phyloP scores from a whole-genome alignment of 2,797 vertebrate species.

The Leptoclinus maculatus region DNA sequence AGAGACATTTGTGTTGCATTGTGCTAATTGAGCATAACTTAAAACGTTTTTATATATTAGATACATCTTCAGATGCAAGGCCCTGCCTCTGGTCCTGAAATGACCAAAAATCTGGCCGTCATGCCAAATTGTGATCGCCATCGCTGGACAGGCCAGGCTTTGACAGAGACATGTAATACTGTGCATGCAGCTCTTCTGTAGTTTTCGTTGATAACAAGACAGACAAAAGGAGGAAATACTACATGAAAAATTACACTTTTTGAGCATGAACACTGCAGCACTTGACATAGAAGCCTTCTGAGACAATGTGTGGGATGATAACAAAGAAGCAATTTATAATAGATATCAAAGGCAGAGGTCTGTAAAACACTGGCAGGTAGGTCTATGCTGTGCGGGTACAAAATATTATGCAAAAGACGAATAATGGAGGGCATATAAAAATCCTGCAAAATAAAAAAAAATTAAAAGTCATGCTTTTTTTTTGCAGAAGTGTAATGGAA shows the following conservation, averaged over 20 bases:
- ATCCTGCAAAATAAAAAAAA: constrained; percentile 66
- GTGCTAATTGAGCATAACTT: constrained; percentile 2
- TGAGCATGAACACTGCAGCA: constrained; percentile 74
- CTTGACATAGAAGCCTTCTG: constrained; percentile 77
- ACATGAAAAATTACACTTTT: constrained; percentile 72
- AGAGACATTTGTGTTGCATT: background rate
- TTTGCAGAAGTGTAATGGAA: constrained; percentile 83
- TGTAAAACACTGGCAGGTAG: constrained; percentile 73
- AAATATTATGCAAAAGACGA: constrained; percentile 75
- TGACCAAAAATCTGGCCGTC: constrained; percentile 6
- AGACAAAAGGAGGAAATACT: constrained; percentile 66
- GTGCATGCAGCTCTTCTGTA: constrained; percentile 65
- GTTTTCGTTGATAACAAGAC: constrained; percentile 56
- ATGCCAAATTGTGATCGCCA: background rate
- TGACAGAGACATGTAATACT: constrained; percentile 53
- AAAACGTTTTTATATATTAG: background rate
- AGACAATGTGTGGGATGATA: constrained; percentile 83
- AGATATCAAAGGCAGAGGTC: constrained; percentile 65
- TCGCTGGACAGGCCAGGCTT: constrained; percentile 36
- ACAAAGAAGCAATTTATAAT: constrained; percentile 73
- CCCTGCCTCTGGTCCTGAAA: constrained; percentile 19
- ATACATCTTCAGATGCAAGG: constrained; percentile 13
- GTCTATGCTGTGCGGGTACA: constrained; percentile 70
- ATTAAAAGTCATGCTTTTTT: constrained; percentile 82
- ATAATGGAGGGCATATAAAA: constrained; percentile 73